Conservation (phyloP, 2,888 invertebrate genomes). For the Julus scanicus region DNA sequence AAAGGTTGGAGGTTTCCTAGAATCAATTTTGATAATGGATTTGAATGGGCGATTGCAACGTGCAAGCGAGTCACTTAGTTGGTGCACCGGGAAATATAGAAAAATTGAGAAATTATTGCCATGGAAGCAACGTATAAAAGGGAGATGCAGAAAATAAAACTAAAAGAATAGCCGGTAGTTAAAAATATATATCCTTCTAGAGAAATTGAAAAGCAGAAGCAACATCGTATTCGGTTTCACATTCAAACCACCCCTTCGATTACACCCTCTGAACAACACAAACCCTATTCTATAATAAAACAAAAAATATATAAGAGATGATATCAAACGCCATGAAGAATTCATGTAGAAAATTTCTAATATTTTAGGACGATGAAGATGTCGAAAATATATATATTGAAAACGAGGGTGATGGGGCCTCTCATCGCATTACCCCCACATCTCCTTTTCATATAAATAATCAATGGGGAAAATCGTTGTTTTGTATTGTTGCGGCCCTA, state of each 20-base stretch:
- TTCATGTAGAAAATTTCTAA: conserved; percentile 51
- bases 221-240: conserved; percentile 11
- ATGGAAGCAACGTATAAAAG: conserved; percentile 42
- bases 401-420: conserved; percentile 11
- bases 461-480: neutral
- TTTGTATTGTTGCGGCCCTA: conserved; percentile 2
- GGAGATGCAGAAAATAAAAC: conserved; percentile 21
- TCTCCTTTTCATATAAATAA: conserved; percentile 34
- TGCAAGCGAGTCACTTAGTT: conserved; percentile 16
- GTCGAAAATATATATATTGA: conserved; percentile 5
- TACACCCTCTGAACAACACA: neutral
- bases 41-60: conserved; percentile 53
- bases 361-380: conserved; percentile 37
- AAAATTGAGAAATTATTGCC: conserved; percentile 42
- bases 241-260: neutral
- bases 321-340: neutral
- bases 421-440: neutral
- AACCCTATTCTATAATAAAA: neutral
- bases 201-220: conserved; percentile 38
- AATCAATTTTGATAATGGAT: conserved; percentile 57
- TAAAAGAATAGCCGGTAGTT: conserved; percentile 39
- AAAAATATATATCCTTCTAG: conserved; percentile 42
- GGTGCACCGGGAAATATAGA: conserved; percentile 39
- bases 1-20: conserved; percentile 39
- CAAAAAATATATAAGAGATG: neutral